These are phyloP conservation scores for Chironomus riparius DNA, from an alignment of 2,888 invertebrate genomes.

Conservation along the genomic window DNA sequence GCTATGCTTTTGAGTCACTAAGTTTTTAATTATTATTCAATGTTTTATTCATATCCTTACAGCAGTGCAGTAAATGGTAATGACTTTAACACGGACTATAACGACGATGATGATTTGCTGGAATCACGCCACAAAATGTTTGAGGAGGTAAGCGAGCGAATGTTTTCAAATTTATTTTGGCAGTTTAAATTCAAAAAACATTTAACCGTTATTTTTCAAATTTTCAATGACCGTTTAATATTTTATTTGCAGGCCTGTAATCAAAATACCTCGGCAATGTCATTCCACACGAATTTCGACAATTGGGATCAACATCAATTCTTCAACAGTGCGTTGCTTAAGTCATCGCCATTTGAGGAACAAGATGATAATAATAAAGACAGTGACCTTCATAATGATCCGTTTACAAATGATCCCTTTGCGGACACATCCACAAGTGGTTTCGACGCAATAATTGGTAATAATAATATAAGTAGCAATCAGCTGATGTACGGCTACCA, in stretches of 20 bases:
- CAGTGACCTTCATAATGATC: neutral
- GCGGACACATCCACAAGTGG: neutral
- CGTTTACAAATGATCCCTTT: neutral
- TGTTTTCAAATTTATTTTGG: neutral
- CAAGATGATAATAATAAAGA: neutral
- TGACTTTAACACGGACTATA: slow-evolving; percentile 14
- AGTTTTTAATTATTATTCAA: neutral
- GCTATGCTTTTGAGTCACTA: too few relatives aligned
- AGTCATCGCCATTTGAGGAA: neutral
- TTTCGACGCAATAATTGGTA: slow-evolving; percentile 19
- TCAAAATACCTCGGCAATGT: neutral
- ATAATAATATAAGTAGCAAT: slow-evolving; percentile 20
- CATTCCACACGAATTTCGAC: neutral
- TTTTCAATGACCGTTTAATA: neutral
- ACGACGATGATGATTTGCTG: slow-evolving; percentile 12
- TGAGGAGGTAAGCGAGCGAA: neutral
- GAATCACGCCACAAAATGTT: slow-evolving; percentile 11
- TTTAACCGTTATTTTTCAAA: neutral
- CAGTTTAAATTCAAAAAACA: too few relatives aligned
- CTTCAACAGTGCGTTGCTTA: neutral
- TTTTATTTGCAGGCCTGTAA: neutral
- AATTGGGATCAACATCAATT: slow-evolving; percentile 15
- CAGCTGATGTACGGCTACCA: neutral
- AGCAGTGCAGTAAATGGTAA: slow-evolving; percentile 21
- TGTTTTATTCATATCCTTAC: neutral